Evolutionary conservation across 64 coral and sea anemone genomes (phyloP), one percentile per base, ranked within the genome.

Genomic region (Acropora tenuis): DNA sequence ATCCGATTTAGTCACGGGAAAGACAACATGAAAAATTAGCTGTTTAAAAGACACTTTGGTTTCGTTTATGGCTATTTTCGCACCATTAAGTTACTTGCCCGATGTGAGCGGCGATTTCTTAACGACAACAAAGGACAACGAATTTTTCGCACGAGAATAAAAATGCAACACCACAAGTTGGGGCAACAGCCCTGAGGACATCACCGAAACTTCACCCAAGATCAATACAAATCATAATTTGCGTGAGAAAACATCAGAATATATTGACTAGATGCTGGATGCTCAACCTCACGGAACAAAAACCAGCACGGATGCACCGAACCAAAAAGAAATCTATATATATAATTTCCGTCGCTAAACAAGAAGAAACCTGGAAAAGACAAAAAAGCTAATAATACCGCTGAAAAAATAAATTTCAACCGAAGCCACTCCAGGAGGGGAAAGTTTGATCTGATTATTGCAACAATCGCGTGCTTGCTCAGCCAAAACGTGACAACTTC

Each of bases 201-300:
- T 5, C 42, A 11, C 1, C 15, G 42, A 66, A 48, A 10, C 17
- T 43, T 48, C 47, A 18, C 7, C 6, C 46, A 85, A 3, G 18
- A 48, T 7, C 45, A 71, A 85, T 85, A 85, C 30, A 45, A 68
- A 48, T 43, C 30, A 30, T 5, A 9, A 47, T 71, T 71, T 15
- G 82, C 63, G 65, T 85, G 61, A 17, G 65, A 85, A 85, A 85
- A 49, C 82, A 48, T 18, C 43, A 71, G 50, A 50, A 47, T 85
- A 85, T 85, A 85, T 85, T 50, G 63, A 44, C 17, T 18, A 40
- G 8, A 71, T 12, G 63, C 2, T 30, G 30, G 0, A 30, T 85
- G 82, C 50, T 85, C 72, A 85, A 46, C 17, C n/a, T 69, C 82
- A 48, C 82, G 65, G 20, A 71, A 85, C 82, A 68, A 49, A 78